phyloP scores from a whole-genome alignment of 2,113 vertebrate species.

The Esox niger region DNA sequence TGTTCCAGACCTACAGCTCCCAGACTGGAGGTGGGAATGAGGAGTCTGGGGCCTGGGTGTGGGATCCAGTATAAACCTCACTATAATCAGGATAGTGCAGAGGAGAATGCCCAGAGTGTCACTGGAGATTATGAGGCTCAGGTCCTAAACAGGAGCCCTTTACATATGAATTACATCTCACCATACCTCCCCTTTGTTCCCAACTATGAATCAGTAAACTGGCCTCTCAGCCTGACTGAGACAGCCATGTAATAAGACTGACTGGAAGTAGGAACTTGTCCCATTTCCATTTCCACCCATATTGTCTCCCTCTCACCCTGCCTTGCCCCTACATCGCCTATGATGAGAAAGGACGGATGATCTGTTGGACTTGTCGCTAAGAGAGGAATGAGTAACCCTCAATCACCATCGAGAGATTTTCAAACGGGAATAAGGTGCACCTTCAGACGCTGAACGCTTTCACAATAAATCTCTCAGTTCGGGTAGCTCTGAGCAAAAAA shows the following conservation, averaged over 20 bases:
- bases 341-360: conserved; percentile 14
- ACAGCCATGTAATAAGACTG: background rate
- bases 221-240: conserved; percentile 10
- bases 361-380: conserved; percentile 14
- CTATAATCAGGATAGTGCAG: no score
- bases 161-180: conserved; percentile 25
- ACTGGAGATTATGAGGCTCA: conserved; percentile 38
- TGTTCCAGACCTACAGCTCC: background rate
- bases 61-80: background rate
- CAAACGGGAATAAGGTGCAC: conserved; percentile 39
- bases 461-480: conserved; percentile 39
- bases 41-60: background rate
- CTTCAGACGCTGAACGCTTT: conserved; percentile 25
- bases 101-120: conserved; percentile 19
- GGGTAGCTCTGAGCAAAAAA: conserved; percentile 8
- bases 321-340: conserved; percentile 25
- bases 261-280: conserved; percentile 1
- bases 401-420: conserved; percentile 47
- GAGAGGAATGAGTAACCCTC: conserved; percentile 37
- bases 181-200: conserved; percentile 2
- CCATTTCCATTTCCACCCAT: background rate
- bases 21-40: background rate
- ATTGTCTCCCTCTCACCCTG: background rate
- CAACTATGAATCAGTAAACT: background rate
- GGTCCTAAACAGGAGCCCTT: conserved; percentile 23